phyloP scores from a whole-genome alignment of 1,140 invertebrate genomes.

The Myzus persicae region DNA sequence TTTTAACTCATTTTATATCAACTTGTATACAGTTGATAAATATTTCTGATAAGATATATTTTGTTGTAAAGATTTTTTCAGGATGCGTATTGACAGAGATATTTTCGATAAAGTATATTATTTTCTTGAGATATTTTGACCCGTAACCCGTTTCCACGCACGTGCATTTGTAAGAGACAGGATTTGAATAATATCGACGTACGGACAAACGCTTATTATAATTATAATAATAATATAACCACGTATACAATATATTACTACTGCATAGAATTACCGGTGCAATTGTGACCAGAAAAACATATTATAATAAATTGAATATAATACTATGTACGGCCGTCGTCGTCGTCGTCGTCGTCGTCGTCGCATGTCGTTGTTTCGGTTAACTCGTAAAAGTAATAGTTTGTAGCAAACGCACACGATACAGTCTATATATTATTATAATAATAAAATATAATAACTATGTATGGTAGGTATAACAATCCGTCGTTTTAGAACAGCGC shows the following conservation, averaged over 20 bases:
- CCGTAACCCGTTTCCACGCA: neutral
- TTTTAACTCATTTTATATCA: too few species aligned
- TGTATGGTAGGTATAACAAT: conserved; percentile 10
- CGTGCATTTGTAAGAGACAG: neutral
- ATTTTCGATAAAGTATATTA: too few species aligned
- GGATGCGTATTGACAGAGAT: too few species aligned
- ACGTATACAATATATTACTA: neutral
- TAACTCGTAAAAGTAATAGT: conserved; percentile 17
- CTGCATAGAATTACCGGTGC: neutral
- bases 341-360: too few species aligned
- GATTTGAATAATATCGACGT: neutral
- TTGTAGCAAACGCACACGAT: neutral
- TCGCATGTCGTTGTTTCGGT: conserved; percentile 13
- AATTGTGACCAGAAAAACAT: neutral
- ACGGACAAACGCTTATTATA: neutral
- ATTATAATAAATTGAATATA: conserved; percentile 15
- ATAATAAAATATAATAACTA: conserved; percentile 21
- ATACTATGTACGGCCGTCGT: neutral
- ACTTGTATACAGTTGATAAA: neutral
- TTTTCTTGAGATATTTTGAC: neutral
- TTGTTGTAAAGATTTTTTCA: neutral
- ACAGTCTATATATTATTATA: conserved; percentile 19
- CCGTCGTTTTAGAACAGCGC: neutral
- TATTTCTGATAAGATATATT: neutral
- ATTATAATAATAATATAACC: neutral